Conservation (phyloP, 2,797 vertebrate species). For the Danio jaintianensis region DNA sequence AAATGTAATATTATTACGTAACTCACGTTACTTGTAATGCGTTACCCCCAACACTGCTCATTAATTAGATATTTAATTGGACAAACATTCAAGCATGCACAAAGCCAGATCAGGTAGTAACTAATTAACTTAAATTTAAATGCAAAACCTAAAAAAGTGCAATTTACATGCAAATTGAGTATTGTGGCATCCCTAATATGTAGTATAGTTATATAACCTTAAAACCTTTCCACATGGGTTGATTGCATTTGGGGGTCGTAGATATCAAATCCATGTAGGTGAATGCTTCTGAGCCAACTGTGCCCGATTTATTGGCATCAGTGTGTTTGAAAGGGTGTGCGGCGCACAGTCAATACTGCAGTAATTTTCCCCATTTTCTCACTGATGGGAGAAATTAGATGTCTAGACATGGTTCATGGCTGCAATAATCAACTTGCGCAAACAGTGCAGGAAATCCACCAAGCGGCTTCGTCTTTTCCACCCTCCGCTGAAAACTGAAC, state of each 20-base stretch:
- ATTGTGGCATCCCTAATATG: too few species aligned
- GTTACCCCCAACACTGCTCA: too few species aligned
- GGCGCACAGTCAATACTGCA: conserved; percentile 28
- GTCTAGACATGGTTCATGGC: conserved; percentile 56
- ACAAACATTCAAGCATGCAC: too few species aligned
- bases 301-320: not conserved
- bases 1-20: too few species aligned
- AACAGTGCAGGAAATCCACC: conserved; percentile 27
- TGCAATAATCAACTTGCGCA: conserved; percentile 53
- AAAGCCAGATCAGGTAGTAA: too few species aligned
- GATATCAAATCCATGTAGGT: not conserved
- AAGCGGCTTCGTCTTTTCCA: conserved; percentile 16
- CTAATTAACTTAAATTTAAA: too few species aligned
- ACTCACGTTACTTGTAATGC: too few species aligned
- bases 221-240: not conserved
- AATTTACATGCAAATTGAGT: too few species aligned
- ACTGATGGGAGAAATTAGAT: conserved; percentile 41
- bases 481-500: conserved; percentile 32
- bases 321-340: not conserved
- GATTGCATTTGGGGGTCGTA: not conserved
- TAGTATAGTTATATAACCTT: not conserved
- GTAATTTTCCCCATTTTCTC: conserved; percentile 27
- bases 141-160: too few species aligned
- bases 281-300: not conserved
- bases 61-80: too few species aligned